Evolutionary conservation across 2,113 vertebrate species (phyloP).

Genomic region (Synodontis membranacea): DNA sequence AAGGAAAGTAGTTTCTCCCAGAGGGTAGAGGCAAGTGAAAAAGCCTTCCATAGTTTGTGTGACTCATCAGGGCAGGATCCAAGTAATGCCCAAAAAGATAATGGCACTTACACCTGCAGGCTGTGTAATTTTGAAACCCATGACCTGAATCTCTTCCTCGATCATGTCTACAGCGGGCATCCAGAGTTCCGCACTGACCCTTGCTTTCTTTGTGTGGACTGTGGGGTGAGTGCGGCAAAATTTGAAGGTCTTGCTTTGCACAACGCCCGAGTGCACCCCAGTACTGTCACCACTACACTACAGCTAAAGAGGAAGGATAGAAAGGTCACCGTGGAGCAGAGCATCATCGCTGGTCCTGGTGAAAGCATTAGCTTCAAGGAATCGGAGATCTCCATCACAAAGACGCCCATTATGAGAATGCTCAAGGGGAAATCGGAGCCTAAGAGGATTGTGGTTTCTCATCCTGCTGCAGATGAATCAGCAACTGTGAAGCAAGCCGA

Average conservation of each 20-base stretch:
- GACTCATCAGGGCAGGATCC: conserved; percentile 64
- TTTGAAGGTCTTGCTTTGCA: conserved; percentile 89
- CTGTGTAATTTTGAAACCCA: conserved; percentile 87
- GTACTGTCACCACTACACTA: conserved; percentile 76
- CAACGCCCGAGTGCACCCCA: conserved; percentile 81
- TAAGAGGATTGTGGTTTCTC: conserved; percentile 85
- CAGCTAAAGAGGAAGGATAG: conserved; percentile 81
- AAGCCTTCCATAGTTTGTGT: conserved; percentile 50
- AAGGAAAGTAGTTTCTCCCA: conserved; percentile 53
- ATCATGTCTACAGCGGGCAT: conserved; percentile 89
- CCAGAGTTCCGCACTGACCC: conserved; percentile 87
- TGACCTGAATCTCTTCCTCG: conserved; percentile 86
- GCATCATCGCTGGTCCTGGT: conserved; percentile 61
- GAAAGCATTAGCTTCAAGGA: conserved; percentile 66
- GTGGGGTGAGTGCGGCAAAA: conserved; percentile 83
- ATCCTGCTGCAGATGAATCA: conserved; percentile 76
- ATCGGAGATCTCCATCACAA: conserved; percentile 90
- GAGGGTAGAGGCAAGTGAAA: conserved; percentile 53
- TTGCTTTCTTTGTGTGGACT: conserved; percentile 81
- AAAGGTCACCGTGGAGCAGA: conserved; percentile 83
- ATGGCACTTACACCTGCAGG: conserved; percentile 83
- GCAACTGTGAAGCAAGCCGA: conserved; percentile 60
- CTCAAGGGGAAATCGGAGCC: conserved; percentile 89
- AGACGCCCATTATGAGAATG: conserved; percentile 97
- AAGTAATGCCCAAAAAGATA: conserved; percentile 62